Conservation (phyloP, 2,888 invertebrate genomes). For the Drosophila mettleri region DNA sequence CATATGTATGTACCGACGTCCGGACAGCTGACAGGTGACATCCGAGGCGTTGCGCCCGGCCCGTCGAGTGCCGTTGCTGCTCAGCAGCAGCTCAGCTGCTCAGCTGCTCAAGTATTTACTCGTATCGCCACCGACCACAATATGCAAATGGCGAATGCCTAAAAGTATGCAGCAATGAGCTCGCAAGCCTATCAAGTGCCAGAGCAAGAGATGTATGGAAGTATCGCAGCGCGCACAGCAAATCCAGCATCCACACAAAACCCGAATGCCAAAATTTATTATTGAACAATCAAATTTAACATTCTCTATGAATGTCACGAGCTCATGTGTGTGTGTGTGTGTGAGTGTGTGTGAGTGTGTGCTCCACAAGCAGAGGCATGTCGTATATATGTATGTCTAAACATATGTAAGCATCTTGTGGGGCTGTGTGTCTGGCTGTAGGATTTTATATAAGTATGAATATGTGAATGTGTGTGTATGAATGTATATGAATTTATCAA, state of each 20-base stretch:
- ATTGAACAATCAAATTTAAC: conserved; percentile 8
- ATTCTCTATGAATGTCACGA: background rate
- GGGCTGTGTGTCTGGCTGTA: background rate
- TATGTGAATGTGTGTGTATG: background rate
- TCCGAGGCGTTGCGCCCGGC: background rate
- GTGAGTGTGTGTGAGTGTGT: background rate
- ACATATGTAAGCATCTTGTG: too few relatives aligned
- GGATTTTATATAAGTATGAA: background rate
- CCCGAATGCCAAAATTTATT: conserved; percentile 1
- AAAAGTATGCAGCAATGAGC: conserved; percentile 8
- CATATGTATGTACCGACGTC: conserved; percentile 6
- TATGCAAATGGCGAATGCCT: conserved; percentile 10
- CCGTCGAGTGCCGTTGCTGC: too few relatives aligned
- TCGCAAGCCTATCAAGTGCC: background rate
- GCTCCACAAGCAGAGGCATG: background rate
- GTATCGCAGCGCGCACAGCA: background rate
- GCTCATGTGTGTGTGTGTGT: background rate
- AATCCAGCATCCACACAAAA: background rate
- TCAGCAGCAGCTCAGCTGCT: too few relatives aligned
- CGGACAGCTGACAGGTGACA: conserved; percentile 37
- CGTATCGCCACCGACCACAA: background rate
- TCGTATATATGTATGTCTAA: background rate
- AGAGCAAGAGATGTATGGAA: too few relatives aligned
- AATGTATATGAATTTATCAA: background rate
- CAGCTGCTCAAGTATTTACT: conserved; percentile 2